phyloP scores from a whole-genome alignment of 2,888 invertebrate genomes.

The Habrosyne pyritoides region DNA sequence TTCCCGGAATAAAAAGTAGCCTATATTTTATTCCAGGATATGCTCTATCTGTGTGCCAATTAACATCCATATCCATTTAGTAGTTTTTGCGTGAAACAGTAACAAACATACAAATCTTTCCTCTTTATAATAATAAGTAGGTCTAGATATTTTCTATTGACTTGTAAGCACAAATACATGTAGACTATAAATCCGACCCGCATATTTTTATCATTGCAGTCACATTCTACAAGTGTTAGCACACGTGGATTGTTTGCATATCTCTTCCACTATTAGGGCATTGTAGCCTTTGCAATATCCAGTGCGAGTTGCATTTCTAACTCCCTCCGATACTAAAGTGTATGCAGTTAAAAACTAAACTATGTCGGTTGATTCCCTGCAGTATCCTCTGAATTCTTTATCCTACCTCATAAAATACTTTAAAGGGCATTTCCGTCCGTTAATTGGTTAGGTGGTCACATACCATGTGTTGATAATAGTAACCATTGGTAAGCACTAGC shows the following conservation, averaged over 20 bases:
- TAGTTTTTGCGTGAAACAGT: too few relatives aligned
- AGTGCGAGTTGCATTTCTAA: neutral
- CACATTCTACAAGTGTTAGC: neutral
- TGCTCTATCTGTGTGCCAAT: too few relatives aligned
- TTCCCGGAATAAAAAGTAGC: too few relatives aligned
- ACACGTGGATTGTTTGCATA: neutral
- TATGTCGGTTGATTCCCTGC: slow-evolving; percentile 29
- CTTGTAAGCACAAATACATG: neutral
- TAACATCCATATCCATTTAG: too few relatives aligned
- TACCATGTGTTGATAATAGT: slow-evolving; percentile 30
- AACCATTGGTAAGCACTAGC: slow-evolving; percentile 9
- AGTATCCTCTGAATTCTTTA: slow-evolving; percentile 40
- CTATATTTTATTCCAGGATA: too few relatives aligned
- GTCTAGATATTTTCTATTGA: neutral
- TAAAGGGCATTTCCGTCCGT: slow-evolving; percentile 51
- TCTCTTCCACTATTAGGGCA: neutral
- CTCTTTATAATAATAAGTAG: too few relatives aligned
- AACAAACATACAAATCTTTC: too few relatives aligned
- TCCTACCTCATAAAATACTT: slow-evolving; percentile 50
- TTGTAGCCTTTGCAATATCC: neutral
- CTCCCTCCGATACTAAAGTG: slow-evolving; percentile 1
- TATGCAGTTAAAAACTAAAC: slow-evolving; percentile 29
- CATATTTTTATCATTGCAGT: neutral
- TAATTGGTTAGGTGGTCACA: slow-evolving; percentile 50
- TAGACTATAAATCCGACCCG: neutral